Conservation (phyloP, 2,797 vertebrate species). For the Chloroceryle amazona region DNA sequence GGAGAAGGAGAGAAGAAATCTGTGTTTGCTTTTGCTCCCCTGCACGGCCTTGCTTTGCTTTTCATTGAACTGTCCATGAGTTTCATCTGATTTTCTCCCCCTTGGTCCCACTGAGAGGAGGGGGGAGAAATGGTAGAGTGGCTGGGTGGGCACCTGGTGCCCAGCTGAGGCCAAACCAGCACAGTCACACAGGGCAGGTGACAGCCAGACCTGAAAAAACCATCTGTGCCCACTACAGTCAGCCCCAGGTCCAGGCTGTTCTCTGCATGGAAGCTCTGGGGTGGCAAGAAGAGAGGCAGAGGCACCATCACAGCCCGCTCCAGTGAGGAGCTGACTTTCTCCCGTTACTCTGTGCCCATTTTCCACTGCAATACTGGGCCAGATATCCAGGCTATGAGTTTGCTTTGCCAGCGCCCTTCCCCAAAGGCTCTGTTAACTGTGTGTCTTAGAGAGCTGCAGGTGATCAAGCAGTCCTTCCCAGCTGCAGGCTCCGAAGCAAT, state of each 20-base stretch:
- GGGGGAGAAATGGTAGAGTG: no score
- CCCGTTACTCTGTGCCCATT: neutral
- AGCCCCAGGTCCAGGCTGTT: neutral
- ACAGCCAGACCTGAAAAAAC: neutral
- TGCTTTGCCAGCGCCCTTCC: neutral
- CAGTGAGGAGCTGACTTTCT: neutral
- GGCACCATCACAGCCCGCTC: fast-evolving
- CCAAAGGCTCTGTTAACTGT: neutral
- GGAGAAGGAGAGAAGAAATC: no score
- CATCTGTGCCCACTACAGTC: fast-evolving
- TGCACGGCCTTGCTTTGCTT: no score
- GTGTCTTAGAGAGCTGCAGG: neutral
- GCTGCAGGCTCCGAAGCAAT: neutral
- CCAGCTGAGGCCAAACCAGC: no score
- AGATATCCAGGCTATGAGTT: neutral
- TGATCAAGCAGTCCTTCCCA: neutral
- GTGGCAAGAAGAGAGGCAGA: neutral
- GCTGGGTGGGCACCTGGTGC: no score
- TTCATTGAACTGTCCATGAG: no score
- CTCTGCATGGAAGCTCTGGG: neutral
- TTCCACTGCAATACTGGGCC: neutral
- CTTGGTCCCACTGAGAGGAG: no score
- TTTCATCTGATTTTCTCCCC: no score
- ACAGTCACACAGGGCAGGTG: neutral
- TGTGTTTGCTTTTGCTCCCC: no score